Percentiles rank a stretch among this genome's conserved stretches.
Evolutionary conservation across 2,797 vertebrate genomes (phyloP).

Genomic region (Anisognathus igniventris): DNA sequence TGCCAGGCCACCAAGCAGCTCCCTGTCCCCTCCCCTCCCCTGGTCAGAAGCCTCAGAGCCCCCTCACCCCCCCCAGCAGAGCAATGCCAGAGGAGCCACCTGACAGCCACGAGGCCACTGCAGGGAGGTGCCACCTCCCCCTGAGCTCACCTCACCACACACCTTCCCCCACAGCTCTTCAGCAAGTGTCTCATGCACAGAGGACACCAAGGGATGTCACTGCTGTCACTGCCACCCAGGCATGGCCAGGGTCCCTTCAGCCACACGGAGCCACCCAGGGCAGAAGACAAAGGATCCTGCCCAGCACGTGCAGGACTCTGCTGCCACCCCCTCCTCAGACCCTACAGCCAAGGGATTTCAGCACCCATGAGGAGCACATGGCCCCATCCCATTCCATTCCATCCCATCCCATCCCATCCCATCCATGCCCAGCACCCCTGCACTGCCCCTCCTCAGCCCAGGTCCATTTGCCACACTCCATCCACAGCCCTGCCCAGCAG

Average conservation of each 20-base stretch:
- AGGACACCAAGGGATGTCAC: background rate
- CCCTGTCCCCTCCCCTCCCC: fast-evolving
- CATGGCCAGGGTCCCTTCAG: background rate
- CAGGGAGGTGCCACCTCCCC: background rate
- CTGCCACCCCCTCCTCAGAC: background rate
- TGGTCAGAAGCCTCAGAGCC: background rate
- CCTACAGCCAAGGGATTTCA: background rate
- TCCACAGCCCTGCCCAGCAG: background rate
- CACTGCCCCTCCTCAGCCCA: background rate
- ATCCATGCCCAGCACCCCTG: fast-evolving
- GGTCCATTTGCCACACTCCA: fast-evolving
- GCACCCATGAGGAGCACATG: fast-evolving
- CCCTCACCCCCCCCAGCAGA: fast-evolving
- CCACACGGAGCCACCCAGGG: background rate
- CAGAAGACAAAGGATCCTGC: background rate
- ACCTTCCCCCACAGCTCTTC: fast-evolving
- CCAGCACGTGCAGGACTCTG: fast-evolving
- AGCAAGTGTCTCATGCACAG: background rate
- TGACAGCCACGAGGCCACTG: background rate
- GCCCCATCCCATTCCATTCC: background rate
- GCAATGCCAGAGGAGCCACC: background rate
- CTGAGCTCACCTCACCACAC: background rate
- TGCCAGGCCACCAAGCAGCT: background rate
- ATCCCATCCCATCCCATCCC: background rate
- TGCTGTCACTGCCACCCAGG: background rate